Percentiles rank a stretch among this genome's conserved stretches.
These are phyloP conservation scores for Echinops telfairi DNA, from an alignment of 2,113 vertebrate genomes.

Conservation along the genomic window DNA sequence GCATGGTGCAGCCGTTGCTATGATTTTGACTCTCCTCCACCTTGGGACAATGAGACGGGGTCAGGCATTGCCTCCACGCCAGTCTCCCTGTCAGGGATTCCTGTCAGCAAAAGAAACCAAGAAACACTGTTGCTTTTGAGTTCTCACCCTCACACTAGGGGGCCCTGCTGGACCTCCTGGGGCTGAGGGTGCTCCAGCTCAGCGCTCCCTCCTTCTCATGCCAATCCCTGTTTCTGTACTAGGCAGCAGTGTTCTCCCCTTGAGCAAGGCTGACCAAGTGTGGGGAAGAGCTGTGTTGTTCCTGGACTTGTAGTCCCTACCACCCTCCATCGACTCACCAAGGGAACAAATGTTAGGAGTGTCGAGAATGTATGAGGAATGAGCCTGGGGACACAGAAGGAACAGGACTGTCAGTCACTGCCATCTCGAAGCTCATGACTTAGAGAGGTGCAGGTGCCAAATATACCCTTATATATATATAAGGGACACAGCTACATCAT, in stretches of 20 bases:
- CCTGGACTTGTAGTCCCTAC: background rate
- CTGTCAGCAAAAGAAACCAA: background rate
- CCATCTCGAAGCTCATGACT: background rate
- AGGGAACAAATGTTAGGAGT: background rate
- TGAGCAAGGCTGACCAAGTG: background rate
- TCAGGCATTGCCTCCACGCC: too few relatives aligned
- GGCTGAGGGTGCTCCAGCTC: background rate
- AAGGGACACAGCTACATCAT: background rate
- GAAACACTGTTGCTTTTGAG: background rate
- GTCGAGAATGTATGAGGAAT: background rate
- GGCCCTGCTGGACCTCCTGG: background rate
- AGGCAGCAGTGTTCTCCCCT: background rate
- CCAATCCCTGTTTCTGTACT: background rate
- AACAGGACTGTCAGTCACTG: background rate
- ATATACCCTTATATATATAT: too few relatives aligned
- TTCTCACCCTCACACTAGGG: background rate
- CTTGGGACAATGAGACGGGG: too few relatives aligned
- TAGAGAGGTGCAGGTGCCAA: background rate
- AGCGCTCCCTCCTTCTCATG: background rate
- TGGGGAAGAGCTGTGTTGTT: background rate
- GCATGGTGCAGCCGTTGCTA: too few relatives aligned
- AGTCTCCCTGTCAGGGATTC: background rate
- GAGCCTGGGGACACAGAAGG: background rate
- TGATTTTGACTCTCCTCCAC: too few relatives aligned
- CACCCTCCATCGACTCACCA: background rate